phyloP scores from a whole-genome alignment of 2,888 invertebrate genomes.

The Amiota minor region DNA sequence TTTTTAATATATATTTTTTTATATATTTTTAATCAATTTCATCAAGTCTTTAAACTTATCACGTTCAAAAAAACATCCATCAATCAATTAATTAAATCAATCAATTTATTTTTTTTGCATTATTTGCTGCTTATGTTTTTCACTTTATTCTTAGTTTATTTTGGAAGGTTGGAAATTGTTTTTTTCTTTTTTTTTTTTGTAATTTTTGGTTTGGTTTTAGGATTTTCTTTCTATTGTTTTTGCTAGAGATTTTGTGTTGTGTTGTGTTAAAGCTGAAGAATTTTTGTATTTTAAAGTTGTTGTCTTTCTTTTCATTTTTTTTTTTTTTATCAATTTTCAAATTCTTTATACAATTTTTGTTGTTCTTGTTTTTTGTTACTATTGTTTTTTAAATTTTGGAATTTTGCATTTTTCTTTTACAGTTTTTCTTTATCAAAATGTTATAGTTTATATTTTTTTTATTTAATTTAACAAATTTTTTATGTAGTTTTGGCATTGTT shows the following conservation, averaged over 20 bases:
- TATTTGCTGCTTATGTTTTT: constrained; percentile 30
- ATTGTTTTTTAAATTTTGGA: constrained; percentile 39
- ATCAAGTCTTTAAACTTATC: constrained; percentile 66
- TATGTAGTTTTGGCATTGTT: constrained; percentile 37
- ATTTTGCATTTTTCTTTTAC: constrained; percentile 60
- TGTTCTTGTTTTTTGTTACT: constrained; percentile 29
- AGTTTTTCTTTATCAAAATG: constrained; percentile 34
- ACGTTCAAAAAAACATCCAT: constrained; percentile 51
- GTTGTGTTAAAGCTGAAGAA: constrained; percentile 41
- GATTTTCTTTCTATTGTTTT: constrained; percentile 30
- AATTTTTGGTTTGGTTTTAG: constrained; percentile 43
- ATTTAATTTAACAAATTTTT: constrained; percentile 40
- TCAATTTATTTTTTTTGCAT: constrained; percentile 37
- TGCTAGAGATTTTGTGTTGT: constrained; percentile 24
- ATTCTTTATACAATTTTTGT: constrained; percentile 34
- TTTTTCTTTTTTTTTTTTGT: constrained; percentile 39
- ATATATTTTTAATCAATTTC: too few species aligned
- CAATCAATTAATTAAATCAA: too few species aligned
- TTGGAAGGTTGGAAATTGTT: constrained; percentile 1
- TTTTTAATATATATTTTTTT: constrained; percentile 35
- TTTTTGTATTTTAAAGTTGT: constrained; percentile 59
- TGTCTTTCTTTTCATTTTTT: too few species aligned
- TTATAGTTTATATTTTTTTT: too few species aligned
- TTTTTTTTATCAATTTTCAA: constrained; percentile 20
- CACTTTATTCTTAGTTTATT: constrained; percentile 40